A percentile compares a stretch with the other conserved stretches of the same genome.
Conservation (phyloP, 2,113 vertebrate genomes). For the Plestiodon gilberti region DNA sequence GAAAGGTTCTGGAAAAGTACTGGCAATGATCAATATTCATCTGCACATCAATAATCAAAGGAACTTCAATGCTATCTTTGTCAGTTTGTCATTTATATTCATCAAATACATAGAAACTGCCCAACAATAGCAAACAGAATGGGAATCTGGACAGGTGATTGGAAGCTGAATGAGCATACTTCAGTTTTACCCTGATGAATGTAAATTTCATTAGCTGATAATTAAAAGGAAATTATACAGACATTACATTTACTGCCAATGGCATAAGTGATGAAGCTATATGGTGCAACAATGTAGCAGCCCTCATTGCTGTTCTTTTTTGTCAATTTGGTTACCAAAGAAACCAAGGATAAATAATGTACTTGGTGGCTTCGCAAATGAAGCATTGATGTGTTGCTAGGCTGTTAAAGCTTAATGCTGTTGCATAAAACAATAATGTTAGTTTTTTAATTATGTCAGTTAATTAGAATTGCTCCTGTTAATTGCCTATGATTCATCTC, state of each 20-base stretch:
- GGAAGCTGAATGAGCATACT: conserved; percentile 66
- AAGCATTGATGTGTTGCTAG: conserved; percentile 79
- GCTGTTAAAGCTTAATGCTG: conserved; percentile 79
- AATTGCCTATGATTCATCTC: conserved; percentile 83
- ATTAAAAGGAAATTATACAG: conserved; percentile 85
- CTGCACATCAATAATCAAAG: conserved; percentile 53
- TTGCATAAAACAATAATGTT: conserved; percentile 82
- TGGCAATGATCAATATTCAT: conserved; percentile 56
- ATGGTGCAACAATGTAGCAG: conserved; percentile 76
- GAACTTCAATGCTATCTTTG: conserved; percentile 49
- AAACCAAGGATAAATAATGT: conserved; percentile 78
- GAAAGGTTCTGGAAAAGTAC: conserved; percentile 32
- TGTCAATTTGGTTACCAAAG: conserved; percentile 77
- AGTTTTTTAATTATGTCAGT: conserved; percentile 86
- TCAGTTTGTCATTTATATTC: conserved; percentile 48
- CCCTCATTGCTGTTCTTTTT: conserved; percentile 62
- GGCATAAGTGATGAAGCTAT: conserved; percentile 77
- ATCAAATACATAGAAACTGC: conserved; percentile 58
- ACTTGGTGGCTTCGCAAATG: conserved; percentile 77
- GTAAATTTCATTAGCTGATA: conserved; percentile 82
- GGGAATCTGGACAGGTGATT: conserved; percentile 76
- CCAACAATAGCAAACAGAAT: conserved; percentile 60
- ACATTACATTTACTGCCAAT: conserved; percentile 80
- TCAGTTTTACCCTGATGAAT: conserved; percentile 78
- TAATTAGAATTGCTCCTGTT: conserved; percentile 82